A percentile compares a stretch with the other conserved stretches of the same genome.
These are phyloP conservation scores for Neodiprion pinetum DNA, from an alignment of 1,140 invertebrate species.

Conservation along the genomic window DNA sequence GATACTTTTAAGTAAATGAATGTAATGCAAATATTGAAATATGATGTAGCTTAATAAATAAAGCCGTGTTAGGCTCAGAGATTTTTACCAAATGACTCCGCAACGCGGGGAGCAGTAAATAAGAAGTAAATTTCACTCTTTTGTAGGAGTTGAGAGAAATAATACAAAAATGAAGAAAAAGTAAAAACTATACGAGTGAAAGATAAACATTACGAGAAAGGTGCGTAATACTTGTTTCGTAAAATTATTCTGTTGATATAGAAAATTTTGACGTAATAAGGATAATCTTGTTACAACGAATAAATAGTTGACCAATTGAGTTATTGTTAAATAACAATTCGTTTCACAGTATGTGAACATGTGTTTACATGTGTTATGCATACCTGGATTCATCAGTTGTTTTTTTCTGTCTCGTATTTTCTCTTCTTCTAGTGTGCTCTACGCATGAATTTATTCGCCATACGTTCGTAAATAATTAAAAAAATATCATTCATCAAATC, in stretches of 20 bases:
- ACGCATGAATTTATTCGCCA: too few species aligned
- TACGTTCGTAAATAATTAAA: too few species aligned
- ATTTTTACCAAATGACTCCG: constrained; percentile 45
- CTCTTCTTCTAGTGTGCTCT: too few species aligned
- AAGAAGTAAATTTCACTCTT: constrained; percentile 30
- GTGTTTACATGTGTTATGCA: not conserved
- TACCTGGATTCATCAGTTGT: too few species aligned
- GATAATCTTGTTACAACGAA: constrained; percentile 1
- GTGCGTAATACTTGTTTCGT: constrained; percentile 14
- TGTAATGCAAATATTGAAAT: not conserved
- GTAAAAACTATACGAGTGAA: constrained; percentile 19
- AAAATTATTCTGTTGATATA: constrained; percentile 3
- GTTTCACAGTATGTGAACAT: not conserved
- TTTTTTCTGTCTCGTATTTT: too few species aligned
- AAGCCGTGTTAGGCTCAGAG: constrained; percentile 23
- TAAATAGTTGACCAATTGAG: not conserved
- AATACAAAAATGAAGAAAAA: constrained; percentile 28
- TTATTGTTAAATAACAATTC: not conserved
- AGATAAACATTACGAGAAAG: constrained; percentile 23
- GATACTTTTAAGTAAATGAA: not conserved
- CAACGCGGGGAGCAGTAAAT: constrained; percentile 30
- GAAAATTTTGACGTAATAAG: not conserved
- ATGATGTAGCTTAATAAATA: not conserved
- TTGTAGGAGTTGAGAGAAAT: constrained; percentile 21
- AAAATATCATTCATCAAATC: too few species aligned